A percentile compares a stretch with the other conserved stretches of the same genome.
Evolutionary conservation across 2,113 vertebrate species (phyloP).

Genomic region (Rostratula benghalensis): DNA sequence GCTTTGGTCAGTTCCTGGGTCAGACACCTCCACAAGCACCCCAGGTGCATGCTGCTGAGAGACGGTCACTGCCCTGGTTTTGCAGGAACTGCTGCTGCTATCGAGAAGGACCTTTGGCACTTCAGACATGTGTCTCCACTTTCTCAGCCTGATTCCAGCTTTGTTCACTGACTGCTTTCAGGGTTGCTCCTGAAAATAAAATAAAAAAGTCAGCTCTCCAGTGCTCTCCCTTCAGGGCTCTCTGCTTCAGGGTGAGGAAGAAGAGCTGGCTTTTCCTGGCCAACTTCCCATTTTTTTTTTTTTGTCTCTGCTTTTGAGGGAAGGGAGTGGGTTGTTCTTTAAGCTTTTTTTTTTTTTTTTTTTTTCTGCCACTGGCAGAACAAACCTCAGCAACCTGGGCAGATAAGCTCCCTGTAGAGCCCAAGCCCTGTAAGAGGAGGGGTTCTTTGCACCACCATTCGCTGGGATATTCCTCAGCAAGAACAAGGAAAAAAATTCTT

Average conservation of each 20-base stretch:
- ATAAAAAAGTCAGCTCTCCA: rapidly evolving
- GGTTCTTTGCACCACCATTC: not conserved
- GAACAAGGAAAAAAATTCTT: not conserved
- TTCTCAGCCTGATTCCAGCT: not conserved
- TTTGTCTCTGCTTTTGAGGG: not conserved
- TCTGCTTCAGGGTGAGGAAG: not conserved
- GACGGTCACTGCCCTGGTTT: not conserved
- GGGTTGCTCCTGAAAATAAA: not conserved
- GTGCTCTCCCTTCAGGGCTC: not conserved
- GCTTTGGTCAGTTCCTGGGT: not conserved
- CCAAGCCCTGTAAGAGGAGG: not conserved
- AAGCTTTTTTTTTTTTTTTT: not conserved
- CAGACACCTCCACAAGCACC: not conserved
- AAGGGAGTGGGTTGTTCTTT: not conserved
- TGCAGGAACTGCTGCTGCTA: not conserved
- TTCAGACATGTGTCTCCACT: rapidly evolving
- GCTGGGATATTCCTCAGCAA: not conserved
- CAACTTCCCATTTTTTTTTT: not conserved
- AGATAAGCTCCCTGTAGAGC: not conserved
- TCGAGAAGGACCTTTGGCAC: not conserved
- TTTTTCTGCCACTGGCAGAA: not conserved
- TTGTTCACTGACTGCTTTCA: not conserved
- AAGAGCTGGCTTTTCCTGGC: not conserved
- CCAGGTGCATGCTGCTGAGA: not conserved
- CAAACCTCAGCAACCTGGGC: not conserved